Evolutionary conservation across 2,888 invertebrate genomes (phyloP).

Genomic region (Petrophora chlorosata): DNA sequence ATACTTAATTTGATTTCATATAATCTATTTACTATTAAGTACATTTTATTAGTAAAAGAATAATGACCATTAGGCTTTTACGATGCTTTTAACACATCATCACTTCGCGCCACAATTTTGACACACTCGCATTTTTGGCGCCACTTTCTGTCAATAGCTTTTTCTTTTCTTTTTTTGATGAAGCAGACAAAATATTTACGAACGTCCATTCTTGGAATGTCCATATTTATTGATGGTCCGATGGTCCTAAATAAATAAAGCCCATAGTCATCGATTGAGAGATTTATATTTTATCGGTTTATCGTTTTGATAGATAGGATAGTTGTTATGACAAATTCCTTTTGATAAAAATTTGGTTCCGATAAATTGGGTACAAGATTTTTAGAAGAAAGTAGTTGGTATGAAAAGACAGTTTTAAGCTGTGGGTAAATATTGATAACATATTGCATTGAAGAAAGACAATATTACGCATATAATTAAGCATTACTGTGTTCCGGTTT

Average conservation of each 20-base stretch:
- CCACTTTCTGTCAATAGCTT: constrained; percentile 14
- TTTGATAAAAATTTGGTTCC: constrained; percentile 24
- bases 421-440: too few species aligned
- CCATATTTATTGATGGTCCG: constrained; percentile 22
- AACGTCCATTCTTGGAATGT: constrained; percentile 18
- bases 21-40: too few species aligned
- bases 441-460: too few species aligned
- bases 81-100: constrained; percentile 18
- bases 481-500: too few species aligned
- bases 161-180: neutral
- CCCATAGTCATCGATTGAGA: constrained; percentile 19
- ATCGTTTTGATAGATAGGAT: constrained; percentile 26
- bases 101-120: neutral
- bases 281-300: constrained; percentile 27
- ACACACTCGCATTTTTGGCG: constrained; percentile 15
- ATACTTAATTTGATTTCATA: too few species aligned
- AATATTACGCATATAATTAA: too few species aligned
- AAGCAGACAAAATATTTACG: constrained; percentile 3
- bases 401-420: too few species aligned
- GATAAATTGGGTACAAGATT: neutral
- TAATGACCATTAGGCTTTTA: constrained; percentile 1
- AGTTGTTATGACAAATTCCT: constrained; percentile 28
- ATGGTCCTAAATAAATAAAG: constrained; percentile 19
- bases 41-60: neutral
- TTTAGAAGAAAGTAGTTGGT: neutral